Base-by-base conservation (phyloP, 2,888 invertebrate species). In the Dysmachus trigonus region DNA sequence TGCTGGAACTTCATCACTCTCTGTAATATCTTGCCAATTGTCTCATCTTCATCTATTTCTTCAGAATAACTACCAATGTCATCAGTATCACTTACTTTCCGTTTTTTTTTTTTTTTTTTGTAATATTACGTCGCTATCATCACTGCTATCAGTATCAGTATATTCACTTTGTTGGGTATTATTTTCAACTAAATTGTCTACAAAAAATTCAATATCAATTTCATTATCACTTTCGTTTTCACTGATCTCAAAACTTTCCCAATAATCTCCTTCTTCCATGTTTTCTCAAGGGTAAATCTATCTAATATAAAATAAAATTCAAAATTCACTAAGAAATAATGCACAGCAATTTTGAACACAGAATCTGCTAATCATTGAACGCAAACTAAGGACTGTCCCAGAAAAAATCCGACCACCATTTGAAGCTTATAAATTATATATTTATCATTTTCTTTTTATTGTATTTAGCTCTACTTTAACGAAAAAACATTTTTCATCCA, bases 201-300 rank as follows among this genome's bases (percentile, higher is more conserved):
- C 31, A 31, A 7, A 72, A 30, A 30, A 72, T 72, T 72, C 31
- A 30, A 72, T 30, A 30, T 72, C 30, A 72, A 27, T 30, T 30
- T 74, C 74, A 35, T 22, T 74, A 33, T 33, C 74, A 74, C 22
- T 74, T 74, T 74, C 74, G n/a, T 35, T 33, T 74, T 74, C 74
- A 74, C 31, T 31, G 31, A 31, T 31, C 31, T 31, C 31, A 31
- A 31, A 31, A 1, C 71, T 71, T n/a, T n/a, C n/a, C n/a, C n/a
- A n/a, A n/a, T n/a, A n/a, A n/a, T n/a, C n/a, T n/a, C n/a, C n/a
- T n/a, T 71, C 71, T 71, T 71, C 1, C 71, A 71, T 71, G 71
- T 71, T 71, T 71, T 71, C 71, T 71, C 71, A 71, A 71, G n/a
- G 18, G 8, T 71, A 71, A 71, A 71, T 71, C 22, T 71, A 6